Evolutionary conservation across 2,797 vertebrate genomes (phyloP).

Genomic region (Cynopterus sphinx): DNA sequence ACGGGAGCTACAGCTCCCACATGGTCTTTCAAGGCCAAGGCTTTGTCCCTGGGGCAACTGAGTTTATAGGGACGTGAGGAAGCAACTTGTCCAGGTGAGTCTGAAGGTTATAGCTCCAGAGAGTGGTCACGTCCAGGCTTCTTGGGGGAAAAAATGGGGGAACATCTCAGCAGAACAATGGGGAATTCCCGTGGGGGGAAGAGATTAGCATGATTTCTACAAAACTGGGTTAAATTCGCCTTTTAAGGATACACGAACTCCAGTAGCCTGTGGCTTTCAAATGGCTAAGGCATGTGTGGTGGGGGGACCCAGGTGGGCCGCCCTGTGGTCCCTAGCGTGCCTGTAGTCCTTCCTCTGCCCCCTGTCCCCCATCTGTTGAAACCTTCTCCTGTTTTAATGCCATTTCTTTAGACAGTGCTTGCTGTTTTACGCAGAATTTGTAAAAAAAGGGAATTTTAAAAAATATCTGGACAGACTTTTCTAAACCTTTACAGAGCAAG

Average conservation of each 20-base stretch:
- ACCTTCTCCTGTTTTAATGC: neutral
- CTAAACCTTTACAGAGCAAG: neutral
- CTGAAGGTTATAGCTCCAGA: neutral
- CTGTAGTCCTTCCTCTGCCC: neutral
- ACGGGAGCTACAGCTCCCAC: slow-evolving; percentile 4
- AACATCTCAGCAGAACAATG: neutral
- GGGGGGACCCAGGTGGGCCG: too few relatives aligned
- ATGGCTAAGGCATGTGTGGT: neutral
- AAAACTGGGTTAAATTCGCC: neutral
- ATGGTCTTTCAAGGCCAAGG: neutral
- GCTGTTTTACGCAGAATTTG: neutral
- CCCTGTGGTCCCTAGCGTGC: too few relatives aligned
- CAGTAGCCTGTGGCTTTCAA: neutral
- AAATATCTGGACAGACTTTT: neutral
- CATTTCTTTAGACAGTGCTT: neutral
- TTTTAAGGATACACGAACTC: neutral
- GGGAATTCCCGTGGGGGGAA: neutral
- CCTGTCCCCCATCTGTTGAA: neutral
- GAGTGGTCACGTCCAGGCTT: neutral
- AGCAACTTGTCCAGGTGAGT: neutral
- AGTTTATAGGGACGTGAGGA: neutral
- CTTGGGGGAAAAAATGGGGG: neutral
- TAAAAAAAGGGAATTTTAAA: neutral
- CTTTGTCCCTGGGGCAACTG: neutral
- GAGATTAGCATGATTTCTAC: slow-evolving; percentile 34